Evolutionary conservation across 2,113 vertebrate species (phyloP).

Genomic region (Stegostoma tigrinum): DNA sequence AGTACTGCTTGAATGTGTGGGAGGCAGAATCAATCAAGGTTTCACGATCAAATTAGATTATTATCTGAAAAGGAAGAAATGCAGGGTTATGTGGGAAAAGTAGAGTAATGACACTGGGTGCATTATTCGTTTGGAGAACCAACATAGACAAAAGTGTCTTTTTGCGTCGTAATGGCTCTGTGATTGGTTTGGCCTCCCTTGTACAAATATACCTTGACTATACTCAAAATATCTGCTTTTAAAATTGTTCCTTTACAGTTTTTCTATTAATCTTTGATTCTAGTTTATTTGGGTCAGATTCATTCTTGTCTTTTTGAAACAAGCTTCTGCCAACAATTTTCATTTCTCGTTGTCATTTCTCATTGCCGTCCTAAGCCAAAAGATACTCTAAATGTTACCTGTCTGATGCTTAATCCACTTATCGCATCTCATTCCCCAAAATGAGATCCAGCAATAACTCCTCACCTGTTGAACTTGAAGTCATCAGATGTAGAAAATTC

Average conservation of each 20-base stretch:
- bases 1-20: too few species aligned
- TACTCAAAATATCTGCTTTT: background rate
- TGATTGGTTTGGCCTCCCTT: background rate
- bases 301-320: background rate
- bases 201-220: background rate
- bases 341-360: background rate
- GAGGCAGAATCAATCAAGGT: too few species aligned
- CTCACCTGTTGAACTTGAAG: background rate
- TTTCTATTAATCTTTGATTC: background rate
- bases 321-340: background rate
- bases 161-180: too few species aligned
- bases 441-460: background rate
- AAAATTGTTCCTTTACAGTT: background rate
- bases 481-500: background rate
- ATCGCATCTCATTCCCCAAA: background rate
- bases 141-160: too few species aligned
- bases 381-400: background rate
- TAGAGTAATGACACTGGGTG: too few species aligned
- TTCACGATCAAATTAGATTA: too few species aligned
- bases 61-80: too few species aligned
- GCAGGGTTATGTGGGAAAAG: too few species aligned
- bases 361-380: background rate
- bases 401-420: background rate
- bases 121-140: too few species aligned
- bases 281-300: background rate